A percentile compares a stretch with the other conserved stretches of the same genome.
Evolutionary conservation across 2,797 vertebrate species (phyloP).

Genomic region (Bovichtus diacanthus): DNA sequence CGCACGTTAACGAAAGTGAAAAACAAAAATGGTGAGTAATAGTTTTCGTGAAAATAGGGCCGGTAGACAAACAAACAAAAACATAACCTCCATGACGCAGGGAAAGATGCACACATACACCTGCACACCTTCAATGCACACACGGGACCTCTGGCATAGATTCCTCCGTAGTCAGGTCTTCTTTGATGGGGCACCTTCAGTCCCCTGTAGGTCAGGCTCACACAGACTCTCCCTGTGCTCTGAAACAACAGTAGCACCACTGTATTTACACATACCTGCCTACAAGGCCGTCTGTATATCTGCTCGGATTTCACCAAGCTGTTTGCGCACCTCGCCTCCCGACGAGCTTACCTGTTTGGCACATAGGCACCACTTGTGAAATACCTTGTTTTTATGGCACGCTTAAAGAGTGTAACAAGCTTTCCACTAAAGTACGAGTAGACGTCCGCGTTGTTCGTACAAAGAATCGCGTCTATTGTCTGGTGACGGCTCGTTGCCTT

Average conservation of each 20-base stretch:
- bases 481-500: too few relatives aligned
- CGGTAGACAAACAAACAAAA: too few relatives aligned
- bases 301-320: too few relatives aligned
- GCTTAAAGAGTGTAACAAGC: neutral
- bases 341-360: slow-evolving; percentile 25
- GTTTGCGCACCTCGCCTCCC: slow-evolving; percentile 20
- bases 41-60: too few relatives aligned
- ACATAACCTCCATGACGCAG: too few relatives aligned
- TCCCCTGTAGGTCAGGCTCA: slow-evolving; percentile 41
- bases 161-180: slow-evolving; percentile 39
- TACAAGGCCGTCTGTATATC: slow-evolving; percentile 28
- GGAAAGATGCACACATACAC: slow-evolving; percentile 8
- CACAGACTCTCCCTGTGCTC: slow-evolving; percentile 63
- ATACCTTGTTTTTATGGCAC: slow-evolving; percentile 27
- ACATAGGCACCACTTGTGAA: neutral
- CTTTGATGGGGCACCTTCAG: slow-evolving; percentile 59
- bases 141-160: slow-evolving; percentile 30
- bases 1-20: too few relatives aligned
- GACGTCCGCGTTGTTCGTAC: too few relatives aligned
- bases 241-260: slow-evolving; percentile 46
- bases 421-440: neutral
- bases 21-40: too few relatives aligned
- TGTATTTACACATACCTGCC: slow-evolving; percentile 45
- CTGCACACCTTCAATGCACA: slow-evolving; percentile 41
- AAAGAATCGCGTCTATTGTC: too few relatives aligned